phyloP scores from a whole-genome alignment of 2,797 vertebrate genomes.

The Pteronotus mesoamericanus region DNA sequence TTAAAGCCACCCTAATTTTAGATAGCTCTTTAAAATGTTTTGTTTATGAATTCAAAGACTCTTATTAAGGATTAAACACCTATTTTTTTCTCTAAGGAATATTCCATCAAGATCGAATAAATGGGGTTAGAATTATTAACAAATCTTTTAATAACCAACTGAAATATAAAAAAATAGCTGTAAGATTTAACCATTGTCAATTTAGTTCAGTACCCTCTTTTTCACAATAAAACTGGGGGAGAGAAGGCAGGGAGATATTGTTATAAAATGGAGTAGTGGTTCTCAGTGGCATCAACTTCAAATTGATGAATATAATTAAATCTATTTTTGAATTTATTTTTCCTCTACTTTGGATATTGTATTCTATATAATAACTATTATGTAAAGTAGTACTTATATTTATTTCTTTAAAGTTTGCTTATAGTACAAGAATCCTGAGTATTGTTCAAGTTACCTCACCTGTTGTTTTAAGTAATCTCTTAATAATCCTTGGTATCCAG shows the following conservation, averaged over 20 bases:
- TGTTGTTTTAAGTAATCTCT: neutral
- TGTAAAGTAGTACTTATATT: neutral
- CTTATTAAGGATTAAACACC: conserved; percentile 35
- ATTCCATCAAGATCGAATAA: conserved; percentile 32
- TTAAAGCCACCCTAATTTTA: conserved; percentile 34
- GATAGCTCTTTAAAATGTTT: neutral
- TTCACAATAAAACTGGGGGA: neutral
- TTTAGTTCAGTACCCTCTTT: neutral
- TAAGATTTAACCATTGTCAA: neutral
- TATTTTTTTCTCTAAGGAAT: conserved; percentile 36
- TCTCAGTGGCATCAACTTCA: neutral
- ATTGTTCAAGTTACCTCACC: neutral
- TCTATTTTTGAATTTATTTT: neutral
- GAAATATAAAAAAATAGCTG: conserved; percentile 32
- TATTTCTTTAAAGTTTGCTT: conserved; percentile 32
- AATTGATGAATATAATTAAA: conserved; percentile 10
- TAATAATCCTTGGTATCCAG: neutral
- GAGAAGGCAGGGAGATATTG: neutral
- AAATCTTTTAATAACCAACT: conserved; percentile 32
- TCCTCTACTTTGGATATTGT: neutral
- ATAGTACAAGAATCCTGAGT: neutral
- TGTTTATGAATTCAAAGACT: conserved; percentile 15
- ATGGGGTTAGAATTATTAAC: conserved; percentile 17
- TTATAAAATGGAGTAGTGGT: neutral
- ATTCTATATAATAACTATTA: neutral